Evolutionary conservation across 2,113 vertebrate species (phyloP).

Genomic region (Rhinopomastus cyanomelas): DNA sequence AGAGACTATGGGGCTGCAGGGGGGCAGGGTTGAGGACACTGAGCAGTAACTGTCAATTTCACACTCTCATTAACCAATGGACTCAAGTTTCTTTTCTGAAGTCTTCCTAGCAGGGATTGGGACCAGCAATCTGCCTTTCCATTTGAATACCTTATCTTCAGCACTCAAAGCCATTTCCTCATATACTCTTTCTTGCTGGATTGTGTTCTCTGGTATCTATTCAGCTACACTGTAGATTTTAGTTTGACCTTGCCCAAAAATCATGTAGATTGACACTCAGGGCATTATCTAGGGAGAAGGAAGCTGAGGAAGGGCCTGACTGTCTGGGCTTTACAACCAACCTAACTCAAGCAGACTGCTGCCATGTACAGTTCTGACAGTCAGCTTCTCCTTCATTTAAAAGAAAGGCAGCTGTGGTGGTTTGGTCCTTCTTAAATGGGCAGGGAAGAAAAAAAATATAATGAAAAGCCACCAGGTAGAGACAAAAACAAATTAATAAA

Average conservation of each 20-base stretch:
- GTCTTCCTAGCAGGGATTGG: not conserved
- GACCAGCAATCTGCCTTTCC: not conserved
- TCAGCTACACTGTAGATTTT: not conserved
- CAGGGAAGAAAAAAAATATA: too few species aligned
- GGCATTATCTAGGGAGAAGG: not conserved
- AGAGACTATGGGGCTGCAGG: rapidly evolving
- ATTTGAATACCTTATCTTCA: not conserved
- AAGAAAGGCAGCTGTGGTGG: too few species aligned
- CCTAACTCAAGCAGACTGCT: not conserved
- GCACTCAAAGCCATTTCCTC: not conserved
- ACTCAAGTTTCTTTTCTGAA: not conserved
- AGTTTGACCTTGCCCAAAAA: not conserved
- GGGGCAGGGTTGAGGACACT: not conserved
- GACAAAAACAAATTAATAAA: too few species aligned
- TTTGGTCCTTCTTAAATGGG: too few species aligned
- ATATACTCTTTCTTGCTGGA: not conserved
- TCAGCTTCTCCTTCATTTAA: not conserved
- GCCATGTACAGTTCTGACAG: not conserved
- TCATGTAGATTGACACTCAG: not conserved
- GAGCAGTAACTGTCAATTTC: not conserved
- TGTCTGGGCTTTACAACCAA: not conserved
- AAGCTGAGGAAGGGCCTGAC: not conserved
- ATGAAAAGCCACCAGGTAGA: too few species aligned
- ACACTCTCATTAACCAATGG: not conserved
- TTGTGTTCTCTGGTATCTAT: not conserved